Percentiles rank a stretch among this genome's conserved stretches.
Conservation (phyloP, 2,797 vertebrate species). For the Xiphorhynchus erythropygius region DNA sequence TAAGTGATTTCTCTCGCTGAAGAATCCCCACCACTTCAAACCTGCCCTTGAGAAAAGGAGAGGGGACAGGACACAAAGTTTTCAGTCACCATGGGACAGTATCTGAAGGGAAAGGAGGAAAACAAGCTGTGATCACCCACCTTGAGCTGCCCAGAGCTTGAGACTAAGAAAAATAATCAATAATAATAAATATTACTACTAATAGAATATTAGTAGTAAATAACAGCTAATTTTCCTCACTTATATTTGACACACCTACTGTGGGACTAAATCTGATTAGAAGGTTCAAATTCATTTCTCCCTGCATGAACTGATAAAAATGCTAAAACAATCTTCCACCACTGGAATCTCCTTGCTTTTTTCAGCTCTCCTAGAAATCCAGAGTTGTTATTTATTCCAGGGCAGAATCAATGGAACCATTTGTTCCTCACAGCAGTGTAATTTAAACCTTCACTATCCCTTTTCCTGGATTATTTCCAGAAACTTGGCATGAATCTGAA, state of each 20-base stretch:
- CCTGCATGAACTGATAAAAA: not conserved
- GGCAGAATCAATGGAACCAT: not conserved
- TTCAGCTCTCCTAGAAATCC: not conserved
- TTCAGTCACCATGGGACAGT: rapidly evolving
- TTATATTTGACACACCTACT: not conserved
- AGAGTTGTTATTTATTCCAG: not conserved
- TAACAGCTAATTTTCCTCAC: not conserved
- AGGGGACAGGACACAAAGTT: not conserved
- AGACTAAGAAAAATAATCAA: not conserved
- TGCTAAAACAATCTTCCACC: not conserved
- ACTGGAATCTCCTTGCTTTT: not conserved
- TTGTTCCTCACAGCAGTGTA: not conserved
- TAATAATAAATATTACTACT: not conserved
- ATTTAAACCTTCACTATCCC: not conserved
- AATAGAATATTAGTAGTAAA: not conserved
- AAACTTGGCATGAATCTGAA: not conserved
- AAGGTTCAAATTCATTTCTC: not conserved
- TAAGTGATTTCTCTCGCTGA: not conserved
- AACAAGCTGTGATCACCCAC: not conserved
- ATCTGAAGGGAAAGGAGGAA: not conserved
- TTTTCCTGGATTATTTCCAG: not conserved
- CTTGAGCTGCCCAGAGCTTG: not conserved
- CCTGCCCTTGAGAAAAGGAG: not conserved
- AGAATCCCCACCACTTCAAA: not conserved
- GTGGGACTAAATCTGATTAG: not conserved